phyloP scores from a whole-genome alignment of 2,888 invertebrate genomes.

The Eilema caniola region DNA sequence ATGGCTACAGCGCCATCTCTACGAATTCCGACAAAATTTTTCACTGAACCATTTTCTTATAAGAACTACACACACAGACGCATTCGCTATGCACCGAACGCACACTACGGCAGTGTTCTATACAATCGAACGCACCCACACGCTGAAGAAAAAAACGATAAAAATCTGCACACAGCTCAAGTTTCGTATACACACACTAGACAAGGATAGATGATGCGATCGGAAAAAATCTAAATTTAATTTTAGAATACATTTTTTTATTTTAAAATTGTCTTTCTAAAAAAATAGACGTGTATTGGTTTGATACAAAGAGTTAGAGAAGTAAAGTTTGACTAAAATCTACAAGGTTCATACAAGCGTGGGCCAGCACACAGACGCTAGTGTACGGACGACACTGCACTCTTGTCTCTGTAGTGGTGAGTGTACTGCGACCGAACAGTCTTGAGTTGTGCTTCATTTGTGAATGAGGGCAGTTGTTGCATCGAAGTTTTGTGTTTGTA shows the following conservation, averaged over 20 bases:
- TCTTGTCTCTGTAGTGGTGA: conserved; percentile 68
- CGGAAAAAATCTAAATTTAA: conserved; percentile 24
- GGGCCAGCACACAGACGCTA: conserved; percentile 69
- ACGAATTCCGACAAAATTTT: conserved; percentile 82
- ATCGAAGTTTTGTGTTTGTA: conserved; percentile 4
- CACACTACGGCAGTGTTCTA: conserved; percentile 58
- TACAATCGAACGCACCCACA: conserved; percentile 86
- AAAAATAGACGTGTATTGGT: conserved; percentile 61
- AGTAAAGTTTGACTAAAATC: conserved; percentile 77
- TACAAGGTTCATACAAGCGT: conserved; percentile 80
- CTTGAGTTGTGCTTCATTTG: conserved; percentile 50
- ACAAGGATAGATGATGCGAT: conserved; percentile 51
- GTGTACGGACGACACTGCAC: conserved; percentile 74
- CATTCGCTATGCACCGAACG: conserved; percentile 57
- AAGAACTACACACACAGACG: conserved; percentile 77
- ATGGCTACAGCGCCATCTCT: conserved; percentile 82
- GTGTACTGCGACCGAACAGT: conserved; percentile 58
- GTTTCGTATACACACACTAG: conserved; percentile 57
- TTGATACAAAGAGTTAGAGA: conserved; percentile 73
- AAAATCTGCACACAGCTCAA: conserved; percentile 79
- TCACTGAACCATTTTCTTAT: conserved; percentile 85
- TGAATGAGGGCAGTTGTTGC: conserved; percentile 25
- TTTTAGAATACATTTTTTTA: conserved; percentile 26
- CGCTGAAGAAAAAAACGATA: conserved; percentile 84
- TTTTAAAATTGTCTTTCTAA: conserved; percentile 23